Base-by-base conservation (phyloP, 2,888 invertebrate genomes). In the Standfussiana lucernea region DNA sequence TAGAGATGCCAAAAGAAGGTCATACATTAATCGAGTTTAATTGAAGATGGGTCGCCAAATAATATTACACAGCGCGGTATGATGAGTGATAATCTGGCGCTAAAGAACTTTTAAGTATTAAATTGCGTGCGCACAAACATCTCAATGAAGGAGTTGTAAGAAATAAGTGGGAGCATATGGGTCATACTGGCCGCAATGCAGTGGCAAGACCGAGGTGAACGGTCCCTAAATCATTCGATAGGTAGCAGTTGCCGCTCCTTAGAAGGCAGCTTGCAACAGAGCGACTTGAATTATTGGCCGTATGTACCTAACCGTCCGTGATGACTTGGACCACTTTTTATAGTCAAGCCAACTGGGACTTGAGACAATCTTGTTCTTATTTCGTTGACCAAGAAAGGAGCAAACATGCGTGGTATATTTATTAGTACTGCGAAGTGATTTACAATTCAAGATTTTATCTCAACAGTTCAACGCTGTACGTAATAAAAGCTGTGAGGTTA, bases 181-280 rank as follows among this genome's bases (percentile, higher is more conserved):
- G 88, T 89, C 89, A 88, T 83, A 80, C 85, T 71, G 72, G 70
- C 68, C 84, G 88, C 84, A 88, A 88, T 90, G 89, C 85, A 88
- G 83, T 89, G 82, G 89, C 90, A 88, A 90, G 91, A 87, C 84
- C 90, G 94, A 95, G 95, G 95, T 95, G 94, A 96, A 95, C 84
- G 95, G 91, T 95, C 93, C 92, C 90, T 93, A 91, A 93, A 92
- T 92, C 92, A 94, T 92, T 93, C 91, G 73, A 87, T 86, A 83
- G 83, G 77, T 79, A 78, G 82, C 82, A 83, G 86, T 86, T 87
- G 84, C 85, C 91, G 86, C 85, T 92, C 95, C 95, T 90, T 95
- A 95, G 90, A 95, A 90, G 95, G 95, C 92, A 96, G 88, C 93
- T 94, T 95, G 95, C 92, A 89, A 90, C 87, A 89, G 84, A 86